Conservation (phyloP, 2,888 invertebrate genomes). For the Tortrix viridana region DNA sequence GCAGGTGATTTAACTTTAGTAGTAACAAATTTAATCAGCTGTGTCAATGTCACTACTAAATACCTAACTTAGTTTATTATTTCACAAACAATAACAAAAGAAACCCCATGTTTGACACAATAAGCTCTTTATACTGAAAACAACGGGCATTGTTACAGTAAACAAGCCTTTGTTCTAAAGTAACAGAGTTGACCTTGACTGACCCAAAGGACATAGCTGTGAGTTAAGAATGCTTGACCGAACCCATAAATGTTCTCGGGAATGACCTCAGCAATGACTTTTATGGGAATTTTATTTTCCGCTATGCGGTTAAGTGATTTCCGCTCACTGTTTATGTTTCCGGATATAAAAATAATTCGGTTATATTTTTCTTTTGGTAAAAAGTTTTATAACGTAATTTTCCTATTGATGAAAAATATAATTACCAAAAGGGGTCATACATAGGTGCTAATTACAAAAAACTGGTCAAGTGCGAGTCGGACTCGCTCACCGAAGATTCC, state of each 20-base stretch:
- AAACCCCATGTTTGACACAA: background rate
- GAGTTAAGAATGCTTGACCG: conserved; percentile 29
- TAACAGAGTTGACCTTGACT: conserved; percentile 18
- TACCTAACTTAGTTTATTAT: background rate
- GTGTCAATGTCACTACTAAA: background rate
- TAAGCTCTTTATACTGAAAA: conserved; percentile 1
- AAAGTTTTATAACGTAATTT: too few relatives aligned
- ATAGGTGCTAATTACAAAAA: too few relatives aligned
- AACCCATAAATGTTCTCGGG: conserved; percentile 25
- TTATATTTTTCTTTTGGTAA: background rate
- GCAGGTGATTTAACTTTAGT: too few relatives aligned
- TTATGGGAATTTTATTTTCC: conserved; percentile 33
- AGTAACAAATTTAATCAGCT: too few relatives aligned
- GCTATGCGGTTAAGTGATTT: conserved; percentile 34
- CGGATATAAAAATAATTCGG: conserved; percentile 24
- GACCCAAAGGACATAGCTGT: background rate
- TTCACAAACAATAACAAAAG: conserved; percentile 6
- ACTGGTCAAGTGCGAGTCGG: too few relatives aligned
- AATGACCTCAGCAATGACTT: conserved; percentile 29
- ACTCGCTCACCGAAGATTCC: too few relatives aligned
- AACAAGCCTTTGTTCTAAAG: background rate
- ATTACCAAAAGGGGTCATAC: too few relatives aligned
- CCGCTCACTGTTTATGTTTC: conserved; percentile 21
- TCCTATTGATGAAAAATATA: too few relatives aligned
- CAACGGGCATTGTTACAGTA: conserved; percentile 7